A percentile compares a stretch with the other conserved stretches of the same genome.
These are phyloP conservation scores for Alligator mississippiensis DNA, from an alignment of 2,113 vertebrate species.

Conservation along the genomic window DNA sequence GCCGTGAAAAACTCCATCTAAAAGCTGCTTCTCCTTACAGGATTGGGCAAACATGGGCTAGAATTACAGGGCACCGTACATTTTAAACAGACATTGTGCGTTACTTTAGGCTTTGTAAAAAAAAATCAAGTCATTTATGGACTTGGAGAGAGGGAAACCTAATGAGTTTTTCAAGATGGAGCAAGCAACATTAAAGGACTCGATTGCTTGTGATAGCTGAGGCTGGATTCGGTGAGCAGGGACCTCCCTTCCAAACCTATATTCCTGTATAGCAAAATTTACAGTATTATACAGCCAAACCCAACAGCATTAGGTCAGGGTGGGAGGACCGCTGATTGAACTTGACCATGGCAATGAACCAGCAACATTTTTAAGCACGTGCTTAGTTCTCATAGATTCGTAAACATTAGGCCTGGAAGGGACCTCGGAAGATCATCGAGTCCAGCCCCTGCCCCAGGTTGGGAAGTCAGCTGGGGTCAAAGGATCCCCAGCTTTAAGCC, in stretches of 20 bases:
- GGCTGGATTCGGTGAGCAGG: fast-evolving
- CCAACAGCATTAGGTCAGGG: background rate
- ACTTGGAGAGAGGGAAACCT: background rate
- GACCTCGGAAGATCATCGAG: too few species aligned
- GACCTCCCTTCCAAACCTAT: too few species aligned
- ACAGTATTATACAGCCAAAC: background rate
- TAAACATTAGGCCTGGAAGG: too few species aligned
- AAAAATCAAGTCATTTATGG: background rate
- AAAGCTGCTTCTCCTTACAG: background rate
- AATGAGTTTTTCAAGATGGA: fast-evolving
- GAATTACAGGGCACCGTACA: fast-evolving
- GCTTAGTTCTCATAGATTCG: background rate
- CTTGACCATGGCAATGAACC: background rate
- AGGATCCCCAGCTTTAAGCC: background rate
- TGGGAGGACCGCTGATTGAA: background rate
- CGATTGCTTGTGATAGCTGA: fast-evolving
- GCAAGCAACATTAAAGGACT: background rate
- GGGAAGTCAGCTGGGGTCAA: too few species aligned
- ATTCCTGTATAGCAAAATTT: background rate
- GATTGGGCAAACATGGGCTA: background rate
- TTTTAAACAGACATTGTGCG: background rate
- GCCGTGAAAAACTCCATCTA: background rate
- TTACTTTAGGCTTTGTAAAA: background rate
- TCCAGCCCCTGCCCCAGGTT: too few species aligned
- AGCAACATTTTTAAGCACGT: background rate